Conservation (phyloP, 2,797 vertebrate genomes). For the Dendrocincla fuliginosa region DNA sequence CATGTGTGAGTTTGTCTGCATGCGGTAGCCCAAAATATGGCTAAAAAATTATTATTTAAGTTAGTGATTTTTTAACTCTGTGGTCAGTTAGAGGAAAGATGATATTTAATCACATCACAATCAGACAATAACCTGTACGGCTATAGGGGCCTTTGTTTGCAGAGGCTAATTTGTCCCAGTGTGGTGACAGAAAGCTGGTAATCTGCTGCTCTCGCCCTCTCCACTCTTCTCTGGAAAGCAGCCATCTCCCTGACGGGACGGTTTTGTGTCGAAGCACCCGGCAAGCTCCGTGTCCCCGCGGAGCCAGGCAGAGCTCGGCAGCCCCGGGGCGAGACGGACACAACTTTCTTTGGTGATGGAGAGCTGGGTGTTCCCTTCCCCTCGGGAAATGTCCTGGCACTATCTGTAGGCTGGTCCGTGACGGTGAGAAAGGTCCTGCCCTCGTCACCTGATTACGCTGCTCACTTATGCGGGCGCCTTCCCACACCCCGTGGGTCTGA, state of each 20-base stretch:
- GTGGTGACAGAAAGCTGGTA: neutral
- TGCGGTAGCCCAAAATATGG: neutral
- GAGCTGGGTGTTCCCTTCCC: neutral
- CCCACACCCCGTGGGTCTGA: neutral
- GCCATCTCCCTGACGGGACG: neutral
- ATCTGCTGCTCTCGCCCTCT: neutral
- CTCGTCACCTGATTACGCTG: accelerated
- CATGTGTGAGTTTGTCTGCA: accelerated
- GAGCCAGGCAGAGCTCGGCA: neutral
- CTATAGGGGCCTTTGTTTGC: neutral
- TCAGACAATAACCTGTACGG: accelerated
- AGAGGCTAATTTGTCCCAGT: neutral
- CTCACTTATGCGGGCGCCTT: neutral
- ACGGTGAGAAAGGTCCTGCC: neutral
- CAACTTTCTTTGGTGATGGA: too few species aligned
- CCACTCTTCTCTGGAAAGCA: neutral
- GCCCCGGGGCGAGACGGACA: accelerated
- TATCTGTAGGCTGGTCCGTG: neutral
- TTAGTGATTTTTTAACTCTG: neutral
- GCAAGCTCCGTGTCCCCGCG: neutral
- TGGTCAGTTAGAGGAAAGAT: accelerated
- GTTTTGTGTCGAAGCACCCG: neutral
- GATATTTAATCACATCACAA: neutral
- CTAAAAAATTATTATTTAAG: neutral
- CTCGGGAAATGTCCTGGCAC: neutral